phyloP scores from a whole-genome alignment of 2,888 invertebrate genomes.

The Drosophila subquinaria region DNA sequence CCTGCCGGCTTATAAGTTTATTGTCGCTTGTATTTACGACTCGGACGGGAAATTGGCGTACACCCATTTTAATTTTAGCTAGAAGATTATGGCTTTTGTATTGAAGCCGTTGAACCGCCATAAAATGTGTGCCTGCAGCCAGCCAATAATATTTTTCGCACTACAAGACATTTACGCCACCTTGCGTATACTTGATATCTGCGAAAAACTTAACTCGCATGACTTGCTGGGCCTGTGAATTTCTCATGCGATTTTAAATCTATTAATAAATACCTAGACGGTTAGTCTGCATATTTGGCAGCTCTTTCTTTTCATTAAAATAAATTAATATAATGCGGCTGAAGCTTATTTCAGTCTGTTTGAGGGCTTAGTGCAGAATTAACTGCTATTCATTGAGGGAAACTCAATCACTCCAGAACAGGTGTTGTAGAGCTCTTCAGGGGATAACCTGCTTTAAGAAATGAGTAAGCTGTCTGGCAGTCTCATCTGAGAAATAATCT shows the following conservation, averaged over 20 bases:
- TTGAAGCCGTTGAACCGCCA: conserved; percentile 41
- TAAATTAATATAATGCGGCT: not conserved
- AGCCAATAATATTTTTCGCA: conserved; percentile 9
- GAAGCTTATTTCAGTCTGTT: conserved; percentile 1
- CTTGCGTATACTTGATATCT: conserved; percentile 25
- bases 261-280: not conserved
- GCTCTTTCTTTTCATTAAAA: not conserved
- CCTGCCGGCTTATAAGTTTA: conserved; percentile 77
- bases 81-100: conserved; percentile 73
- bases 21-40: conserved; percentile 75
- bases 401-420: not conserved
- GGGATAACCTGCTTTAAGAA: not conserved
- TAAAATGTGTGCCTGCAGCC: conserved; percentile 18
- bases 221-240: not conserved
- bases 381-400: conserved; percentile 2
- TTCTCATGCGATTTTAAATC: not conserved
- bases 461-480: conserved; percentile 4
- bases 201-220: not conserved
- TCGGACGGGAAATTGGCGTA: conserved; percentile 75
- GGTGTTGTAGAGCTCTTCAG: conserved; percentile 2
- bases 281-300: not conserved
- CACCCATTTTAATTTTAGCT: conserved; percentile 76
- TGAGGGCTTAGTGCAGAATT: not conserved
- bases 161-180: conserved; percentile 19
- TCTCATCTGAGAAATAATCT: conserved; percentile 6